phyloP scores from a whole-genome alignment of 2,888 invertebrate species.

The Brenthis daphne region DNA sequence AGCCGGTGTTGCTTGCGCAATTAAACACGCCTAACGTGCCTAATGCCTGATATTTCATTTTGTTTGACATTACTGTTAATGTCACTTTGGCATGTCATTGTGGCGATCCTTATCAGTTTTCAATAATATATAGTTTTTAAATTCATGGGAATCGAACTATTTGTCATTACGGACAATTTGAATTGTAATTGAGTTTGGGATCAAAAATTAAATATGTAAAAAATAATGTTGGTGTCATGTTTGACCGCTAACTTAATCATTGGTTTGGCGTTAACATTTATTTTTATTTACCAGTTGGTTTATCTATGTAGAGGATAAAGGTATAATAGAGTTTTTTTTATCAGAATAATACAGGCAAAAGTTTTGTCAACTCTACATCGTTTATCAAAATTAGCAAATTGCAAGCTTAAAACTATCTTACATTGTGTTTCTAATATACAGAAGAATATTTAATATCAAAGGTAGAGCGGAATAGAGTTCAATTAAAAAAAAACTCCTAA shows the following conservation, averaged over 20 bases:
- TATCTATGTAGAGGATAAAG: background rate
- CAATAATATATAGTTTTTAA: slow-evolving; percentile 59
- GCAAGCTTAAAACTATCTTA: too few species aligned
- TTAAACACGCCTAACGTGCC: slow-evolving; percentile 62
- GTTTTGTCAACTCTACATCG: too few species aligned
- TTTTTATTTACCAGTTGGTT: slow-evolving; percentile 9
- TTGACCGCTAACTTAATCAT: slow-evolving; percentile 11
- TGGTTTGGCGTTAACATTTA: slow-evolving; percentile 11
- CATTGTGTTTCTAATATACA: too few species aligned
- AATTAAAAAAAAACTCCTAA: too few species aligned
- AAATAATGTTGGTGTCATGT: slow-evolving; percentile 17
- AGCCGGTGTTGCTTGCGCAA: slow-evolving; percentile 63
- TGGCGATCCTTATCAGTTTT: slow-evolving; percentile 59
- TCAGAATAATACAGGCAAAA: too few species aligned
- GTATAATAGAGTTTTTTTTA: too few species aligned
- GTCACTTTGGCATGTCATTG: slow-evolving; percentile 76
- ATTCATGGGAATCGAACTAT: slow-evolving; percentile 53
- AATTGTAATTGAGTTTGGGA: slow-evolving; percentile 39
- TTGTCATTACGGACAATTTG: slow-evolving; percentile 43
- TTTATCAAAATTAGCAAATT: too few species aligned
- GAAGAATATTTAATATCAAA: too few species aligned
- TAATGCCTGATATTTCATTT: slow-evolving; percentile 71
- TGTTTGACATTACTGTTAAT: slow-evolving; percentile 79
- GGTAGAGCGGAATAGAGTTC: too few species aligned
- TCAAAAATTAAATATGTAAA: slow-evolving; percentile 10